These are phyloP conservation scores for Ivindomyrus marchei DNA, from an alignment of 2,113 vertebrate genomes.

Conservation along the genomic window DNA sequence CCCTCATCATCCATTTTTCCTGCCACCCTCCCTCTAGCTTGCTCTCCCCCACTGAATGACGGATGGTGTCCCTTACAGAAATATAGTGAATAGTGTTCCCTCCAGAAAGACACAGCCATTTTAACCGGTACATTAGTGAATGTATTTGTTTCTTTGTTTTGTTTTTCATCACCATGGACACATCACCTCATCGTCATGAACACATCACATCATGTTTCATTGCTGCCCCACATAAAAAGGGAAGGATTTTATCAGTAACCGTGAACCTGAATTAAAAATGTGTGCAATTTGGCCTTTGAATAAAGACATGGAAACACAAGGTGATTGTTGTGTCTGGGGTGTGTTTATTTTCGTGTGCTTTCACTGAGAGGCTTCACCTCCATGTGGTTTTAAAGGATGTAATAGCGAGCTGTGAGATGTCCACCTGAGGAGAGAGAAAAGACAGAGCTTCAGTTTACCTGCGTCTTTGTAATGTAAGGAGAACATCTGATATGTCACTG, in stretches of 20 bases:
- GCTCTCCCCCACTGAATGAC: neutral
- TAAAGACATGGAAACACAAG: slow-evolving; percentile 25
- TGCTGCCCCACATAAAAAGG: neutral
- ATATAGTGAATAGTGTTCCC: neutral
- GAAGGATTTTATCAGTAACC: slow-evolving; percentile 2
- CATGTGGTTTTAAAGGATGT: neutral
- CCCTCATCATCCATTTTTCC: neutral
- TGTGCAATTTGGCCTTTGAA: slow-evolving; percentile 21
- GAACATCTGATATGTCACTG: neutral
- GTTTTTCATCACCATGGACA: neutral
- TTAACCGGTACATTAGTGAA: neutral
- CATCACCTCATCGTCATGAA: neutral
- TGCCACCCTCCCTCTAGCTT: neutral
- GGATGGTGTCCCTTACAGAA: neutral
- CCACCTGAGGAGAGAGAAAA: neutral
- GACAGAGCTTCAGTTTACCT: neutral
- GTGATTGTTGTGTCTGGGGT: neutral
- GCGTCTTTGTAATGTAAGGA: neutral
- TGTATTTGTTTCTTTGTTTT: neutral
- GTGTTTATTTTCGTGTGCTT: neutral
- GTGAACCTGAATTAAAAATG: neutral
- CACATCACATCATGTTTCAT: neutral
- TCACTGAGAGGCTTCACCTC: neutral
- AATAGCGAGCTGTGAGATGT: neutral
- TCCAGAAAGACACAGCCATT: neutral